Conservation (phyloP, 2,888 invertebrate species). For the Microctonus brassicae region DNA sequence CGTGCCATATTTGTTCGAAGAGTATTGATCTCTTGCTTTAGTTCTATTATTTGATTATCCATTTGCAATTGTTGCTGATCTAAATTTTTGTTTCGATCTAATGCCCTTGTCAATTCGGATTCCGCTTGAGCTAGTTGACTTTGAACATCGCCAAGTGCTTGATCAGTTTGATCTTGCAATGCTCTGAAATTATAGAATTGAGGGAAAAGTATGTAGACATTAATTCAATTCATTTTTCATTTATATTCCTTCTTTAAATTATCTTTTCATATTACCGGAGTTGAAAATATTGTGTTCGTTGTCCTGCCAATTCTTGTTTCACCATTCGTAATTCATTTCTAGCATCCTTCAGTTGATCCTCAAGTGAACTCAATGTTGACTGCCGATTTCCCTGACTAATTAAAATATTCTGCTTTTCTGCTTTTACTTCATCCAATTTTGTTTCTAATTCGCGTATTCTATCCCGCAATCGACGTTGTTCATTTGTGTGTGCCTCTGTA, state of each 20-base stretch:
- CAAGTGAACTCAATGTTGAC: constrained; percentile 72
- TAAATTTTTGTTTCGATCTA: constrained; percentile 73
- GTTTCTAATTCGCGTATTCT: constrained; percentile 71
- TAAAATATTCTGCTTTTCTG: constrained; percentile 72
- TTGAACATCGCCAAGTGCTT: constrained; percentile 79
- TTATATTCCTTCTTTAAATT: neutral
- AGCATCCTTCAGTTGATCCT: constrained; percentile 73
- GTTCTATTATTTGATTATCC: constrained; percentile 74
- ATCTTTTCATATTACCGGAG: constrained; percentile 69
- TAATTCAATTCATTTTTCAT: neutral
- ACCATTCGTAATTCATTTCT: constrained; percentile 71
- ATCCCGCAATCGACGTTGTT: constrained; percentile 71
- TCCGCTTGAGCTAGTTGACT: constrained; percentile 77
- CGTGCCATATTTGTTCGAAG: constrained; percentile 76
- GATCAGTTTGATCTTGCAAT: constrained; percentile 83
- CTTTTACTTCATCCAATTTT: constrained; percentile 72
- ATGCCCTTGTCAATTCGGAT: constrained; percentile 75
- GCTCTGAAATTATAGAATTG: constrained; percentile 70
- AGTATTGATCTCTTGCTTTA: constrained; percentile 77
- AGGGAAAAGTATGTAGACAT: neutral
- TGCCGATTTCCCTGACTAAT: constrained; percentile 71
- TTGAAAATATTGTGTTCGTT: constrained; percentile 73
- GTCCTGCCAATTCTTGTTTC: constrained; percentile 72
- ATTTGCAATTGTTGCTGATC: constrained; percentile 75
- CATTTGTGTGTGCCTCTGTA: constrained; percentile 70